Percentiles rank a stretch among this genome's conserved stretches.
Conservation (phyloP, 2,888 invertebrate genomes). For the Zygogramma bicolorata region DNA sequence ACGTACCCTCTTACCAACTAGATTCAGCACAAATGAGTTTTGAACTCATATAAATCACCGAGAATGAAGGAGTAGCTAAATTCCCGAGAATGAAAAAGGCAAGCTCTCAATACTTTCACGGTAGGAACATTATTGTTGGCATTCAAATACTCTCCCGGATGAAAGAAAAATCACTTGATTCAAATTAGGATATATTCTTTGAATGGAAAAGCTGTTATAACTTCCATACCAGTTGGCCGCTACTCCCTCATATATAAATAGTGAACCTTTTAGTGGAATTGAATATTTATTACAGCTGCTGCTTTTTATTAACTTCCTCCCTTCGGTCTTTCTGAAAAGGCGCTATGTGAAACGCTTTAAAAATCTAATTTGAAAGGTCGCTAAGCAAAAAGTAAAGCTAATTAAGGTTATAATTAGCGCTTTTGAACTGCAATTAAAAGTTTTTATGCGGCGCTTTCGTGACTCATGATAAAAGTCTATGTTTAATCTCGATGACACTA, state of each 20-base stretch:
- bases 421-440: conserved; percentile 30
- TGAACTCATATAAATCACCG: background rate
- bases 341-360: conserved; percentile 17
- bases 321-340: conserved; percentile 5
- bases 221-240: background rate
- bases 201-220: background rate
- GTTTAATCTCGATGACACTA: background rate
- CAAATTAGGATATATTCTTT: background rate
- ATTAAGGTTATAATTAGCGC: conserved; percentile 31
- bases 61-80: background rate
- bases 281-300: conserved; percentile 6
- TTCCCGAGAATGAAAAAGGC: background rate
- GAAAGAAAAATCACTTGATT: background rate
- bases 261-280: background rate
- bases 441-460: conserved; percentile 21
- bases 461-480: background rate
- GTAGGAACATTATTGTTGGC: background rate
- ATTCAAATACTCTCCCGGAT: background rate
- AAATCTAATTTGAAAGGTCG: conserved; percentile 26
- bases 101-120: background rate
- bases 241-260: background rate
- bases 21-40: background rate
- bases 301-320: conserved; percentile 19
- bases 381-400: conserved; percentile 30
- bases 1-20: too few species aligned